Conservation (phyloP, 92 coral and sea anemone genomes). For the Desmophyllum pertusum region DNA sequence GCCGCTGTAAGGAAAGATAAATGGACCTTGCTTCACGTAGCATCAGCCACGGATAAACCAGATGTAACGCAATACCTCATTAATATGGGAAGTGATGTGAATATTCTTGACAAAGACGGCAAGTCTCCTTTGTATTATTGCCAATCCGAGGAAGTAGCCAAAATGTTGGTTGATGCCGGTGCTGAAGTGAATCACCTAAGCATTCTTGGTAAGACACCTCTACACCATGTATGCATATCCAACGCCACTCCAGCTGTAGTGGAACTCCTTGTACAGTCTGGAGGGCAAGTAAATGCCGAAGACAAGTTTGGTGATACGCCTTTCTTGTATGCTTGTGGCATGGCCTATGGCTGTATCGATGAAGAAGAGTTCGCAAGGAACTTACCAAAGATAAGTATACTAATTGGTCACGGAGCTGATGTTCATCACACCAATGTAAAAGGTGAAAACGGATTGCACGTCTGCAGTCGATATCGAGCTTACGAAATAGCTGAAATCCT, state of each 20-base stretch:
- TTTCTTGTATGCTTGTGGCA: constrained; percentile 53
- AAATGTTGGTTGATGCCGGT: constrained; percentile 47
- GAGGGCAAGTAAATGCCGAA: constrained; percentile 45
- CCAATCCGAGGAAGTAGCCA: constrained; percentile 31
- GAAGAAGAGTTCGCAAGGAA: constrained; percentile 38
- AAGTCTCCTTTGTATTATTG: constrained; percentile 59
- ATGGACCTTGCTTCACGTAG: constrained; percentile 48
- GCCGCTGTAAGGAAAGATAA: constrained; percentile 15
- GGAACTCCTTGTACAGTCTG: constrained; percentile 43
- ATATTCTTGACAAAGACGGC: constrained; percentile 44
- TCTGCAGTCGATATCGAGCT: constrained; percentile 29
- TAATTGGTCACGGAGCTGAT: constrained; percentile 39
- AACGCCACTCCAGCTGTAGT: constrained; percentile 40
- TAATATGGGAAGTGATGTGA: constrained; percentile 35
- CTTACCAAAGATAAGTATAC: constrained; percentile 42
- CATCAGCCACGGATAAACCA: constrained; percentile 40
- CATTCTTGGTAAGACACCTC: constrained; percentile 48
- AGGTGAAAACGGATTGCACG: constrained; percentile 45
- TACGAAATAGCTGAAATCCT: constrained; percentile 52
- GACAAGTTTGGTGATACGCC: constrained; percentile 55
- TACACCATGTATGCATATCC: constrained; percentile 47
- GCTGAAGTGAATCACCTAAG: constrained; percentile 51
- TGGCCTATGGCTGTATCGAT: constrained; percentile 49
- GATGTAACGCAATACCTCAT: constrained; percentile 48
- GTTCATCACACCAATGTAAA: constrained; percentile 41